Evolutionary conservation across 2,888 invertebrate genomes (phyloP).

Genomic region (Rapana venosa): DNA sequence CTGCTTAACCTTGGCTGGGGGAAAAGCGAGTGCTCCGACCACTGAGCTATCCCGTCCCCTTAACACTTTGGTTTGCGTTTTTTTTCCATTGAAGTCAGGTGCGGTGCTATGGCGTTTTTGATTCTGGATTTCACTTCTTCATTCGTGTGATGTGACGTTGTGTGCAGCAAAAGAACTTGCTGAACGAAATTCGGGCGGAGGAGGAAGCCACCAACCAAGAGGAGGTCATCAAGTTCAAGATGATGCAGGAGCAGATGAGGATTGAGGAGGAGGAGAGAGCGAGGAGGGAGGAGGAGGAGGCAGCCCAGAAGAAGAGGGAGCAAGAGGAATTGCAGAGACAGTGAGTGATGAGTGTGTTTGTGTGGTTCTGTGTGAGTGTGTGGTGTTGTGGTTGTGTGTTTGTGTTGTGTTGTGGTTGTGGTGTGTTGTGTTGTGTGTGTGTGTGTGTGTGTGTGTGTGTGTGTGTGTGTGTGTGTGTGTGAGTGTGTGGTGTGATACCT

Average conservation of each 20-base stretch:
- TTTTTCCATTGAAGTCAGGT: too few species aligned
- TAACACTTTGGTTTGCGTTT: too few species aligned
- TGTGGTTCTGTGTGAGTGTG: background rate
- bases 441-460: background rate
- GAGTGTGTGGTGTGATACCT: background rate
- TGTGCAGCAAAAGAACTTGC: constrained; percentile 47
- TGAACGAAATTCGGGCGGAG: constrained; percentile 57
- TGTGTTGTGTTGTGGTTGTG: too few species aligned
- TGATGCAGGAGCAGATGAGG: constrained; percentile 57
- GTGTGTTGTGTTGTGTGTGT: background rate
- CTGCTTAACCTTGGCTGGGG: too few species aligned
- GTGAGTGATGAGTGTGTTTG: constrained; percentile 46
- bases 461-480: background rate
- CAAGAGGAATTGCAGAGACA: constrained; percentile 67
- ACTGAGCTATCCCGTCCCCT: too few species aligned
- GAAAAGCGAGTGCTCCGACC: too few species aligned
- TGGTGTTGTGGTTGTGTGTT: background rate
- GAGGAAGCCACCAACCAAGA: constrained; percentile 58
- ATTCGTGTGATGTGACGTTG: too few species aligned
- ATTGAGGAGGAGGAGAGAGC: constrained; percentile 60
- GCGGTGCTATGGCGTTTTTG: too few species aligned
- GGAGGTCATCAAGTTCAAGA: constrained; percentile 53
- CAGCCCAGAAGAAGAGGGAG: constrained; percentile 60
- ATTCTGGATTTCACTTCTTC: too few species aligned
- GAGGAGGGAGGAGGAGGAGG: constrained; percentile 62